phyloP scores from a whole-genome alignment of 23 tunicate species.

The Ciona savignyi region DNA sequence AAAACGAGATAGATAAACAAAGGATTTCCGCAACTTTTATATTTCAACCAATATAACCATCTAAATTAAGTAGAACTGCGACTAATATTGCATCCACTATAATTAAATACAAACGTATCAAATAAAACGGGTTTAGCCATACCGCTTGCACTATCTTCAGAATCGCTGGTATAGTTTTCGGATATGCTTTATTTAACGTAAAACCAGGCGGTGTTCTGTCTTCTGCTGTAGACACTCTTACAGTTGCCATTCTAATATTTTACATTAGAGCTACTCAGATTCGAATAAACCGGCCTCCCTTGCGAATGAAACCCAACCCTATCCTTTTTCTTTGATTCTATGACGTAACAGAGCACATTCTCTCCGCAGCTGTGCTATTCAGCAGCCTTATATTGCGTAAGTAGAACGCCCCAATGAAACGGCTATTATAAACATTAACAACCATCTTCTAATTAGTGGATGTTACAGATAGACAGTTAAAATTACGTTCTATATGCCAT shows the following conservation, averaged over 20 bases:
- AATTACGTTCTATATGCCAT: too few species aligned
- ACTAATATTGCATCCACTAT: too few species aligned
- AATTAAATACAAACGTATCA: too few species aligned
- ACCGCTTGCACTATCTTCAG: slow-evolving; percentile 37
- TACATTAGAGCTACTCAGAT: neutral
- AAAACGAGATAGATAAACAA: too few species aligned
- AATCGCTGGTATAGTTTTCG: slow-evolving; percentile 27
- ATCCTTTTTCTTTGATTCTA: neutral
- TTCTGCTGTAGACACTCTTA: neutral
- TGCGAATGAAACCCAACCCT: neutral
- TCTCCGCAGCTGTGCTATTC: neutral
- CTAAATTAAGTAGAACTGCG: too few species aligned
- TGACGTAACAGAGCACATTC: neutral
- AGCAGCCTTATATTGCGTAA: neutral
- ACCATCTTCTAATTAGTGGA: neutral
- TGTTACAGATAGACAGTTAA: too few species aligned
- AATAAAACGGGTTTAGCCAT: too few species aligned
- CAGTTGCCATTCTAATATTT: neutral
- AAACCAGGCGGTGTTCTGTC: slow-evolving; percentile 6
- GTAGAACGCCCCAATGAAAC: neutral
- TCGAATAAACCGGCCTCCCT: neutral
- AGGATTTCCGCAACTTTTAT: too few species aligned
- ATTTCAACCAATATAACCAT: too few species aligned
- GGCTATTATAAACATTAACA: neutral
- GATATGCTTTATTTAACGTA: slow-evolving; percentile 20